Evolutionary conservation across 2,113 vertebrate genomes (phyloP), one percentile per base, ranked within the genome.

Genomic region (Illadopsis cleaveri): DNA sequence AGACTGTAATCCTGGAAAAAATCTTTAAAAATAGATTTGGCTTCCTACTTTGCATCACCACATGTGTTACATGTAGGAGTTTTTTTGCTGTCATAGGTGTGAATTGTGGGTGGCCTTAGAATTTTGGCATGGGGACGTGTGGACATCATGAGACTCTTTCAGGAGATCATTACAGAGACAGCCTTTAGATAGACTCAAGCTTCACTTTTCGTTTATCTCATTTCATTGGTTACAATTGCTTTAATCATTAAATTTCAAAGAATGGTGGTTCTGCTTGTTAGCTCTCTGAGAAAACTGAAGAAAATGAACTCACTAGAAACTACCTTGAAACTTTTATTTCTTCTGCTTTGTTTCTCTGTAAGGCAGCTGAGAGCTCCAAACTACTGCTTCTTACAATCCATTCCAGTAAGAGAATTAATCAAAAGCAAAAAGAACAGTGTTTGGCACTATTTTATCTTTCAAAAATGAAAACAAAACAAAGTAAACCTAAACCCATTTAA

Each of bases 251-350:
- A 37, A 92, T 66, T 79, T 72, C 30, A 35, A 85, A 92, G 56
- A 68, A 71, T 85, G 50, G 12, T 44, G 15, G 5, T 88, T 94
- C 51, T 96, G 53, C 15, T 69, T 89, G 25, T 84, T 92, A 89
- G 28, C 44, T 92, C 48, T 82, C 66, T 70, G 66, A 84, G 64
- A 78, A 79, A 86, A 86, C 18, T 54, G 47, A 92, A 96, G 92
- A 94, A 95, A 97, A 93, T 78, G 3, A 91, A 62, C 53, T 86
- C 61, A 65, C 72, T 47, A 91, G 73, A 93, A 93, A 93, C 16
- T 65, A 70, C 76, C 21, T 33, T 73, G 69, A 92, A 82, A 44
- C 17, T 82, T 89, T 45, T 80, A 27, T 95, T 76, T 81, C 15
- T 78, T 94, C 37, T 92, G 20, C 58, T 95, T 8, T 76, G 53